Conservation (phyloP, 2,797 vertebrate species). For the Enteromius trimaculatus region DNA sequence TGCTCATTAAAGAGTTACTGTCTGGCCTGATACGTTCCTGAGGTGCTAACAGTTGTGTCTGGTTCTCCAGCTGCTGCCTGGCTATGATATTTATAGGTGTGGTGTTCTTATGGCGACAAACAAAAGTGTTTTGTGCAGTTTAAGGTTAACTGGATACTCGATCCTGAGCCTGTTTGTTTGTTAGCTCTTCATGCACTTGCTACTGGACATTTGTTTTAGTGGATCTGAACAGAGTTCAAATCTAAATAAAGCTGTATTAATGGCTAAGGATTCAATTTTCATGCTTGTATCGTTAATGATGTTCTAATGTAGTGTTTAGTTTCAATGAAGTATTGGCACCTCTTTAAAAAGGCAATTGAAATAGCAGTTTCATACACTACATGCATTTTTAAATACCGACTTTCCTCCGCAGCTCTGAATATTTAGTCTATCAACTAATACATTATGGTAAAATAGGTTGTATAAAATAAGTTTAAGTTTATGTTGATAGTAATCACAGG, state of each 20-base stretch:
- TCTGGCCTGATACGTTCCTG: conserved; percentile 41
- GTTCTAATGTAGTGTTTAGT: conserved; percentile 27
- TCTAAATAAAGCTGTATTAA: conserved; percentile 42
- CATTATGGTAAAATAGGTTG: not conserved
- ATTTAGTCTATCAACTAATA: not conserved
- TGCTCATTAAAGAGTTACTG: conserved; percentile 20
- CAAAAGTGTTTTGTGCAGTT: conserved; percentile 61
- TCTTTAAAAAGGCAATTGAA: conserved; percentile 15
- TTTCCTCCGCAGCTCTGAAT: conserved; percentile 2
- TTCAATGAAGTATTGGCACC: conserved; percentile 18
- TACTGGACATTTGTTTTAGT: conserved; percentile 44
- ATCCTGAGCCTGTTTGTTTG: conserved; percentile 34
- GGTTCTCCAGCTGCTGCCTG: conserved; percentile 73
- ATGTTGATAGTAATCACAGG: conserved; percentile 1
- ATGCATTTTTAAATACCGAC: not conserved
- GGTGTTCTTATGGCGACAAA: conserved; percentile 73
- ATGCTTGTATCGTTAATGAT: conserved; percentile 28
- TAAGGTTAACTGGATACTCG: conserved; percentile 58
- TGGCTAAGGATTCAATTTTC: conserved; percentile 3
- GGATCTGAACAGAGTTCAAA: conserved; percentile 2
- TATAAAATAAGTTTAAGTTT: not conserved
- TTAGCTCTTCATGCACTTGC: conserved; percentile 36
- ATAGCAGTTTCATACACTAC: not conserved
- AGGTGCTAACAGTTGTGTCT: conserved; percentile 71
- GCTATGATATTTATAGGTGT: conserved; percentile 74